Conservation (phyloP, 2,888 invertebrate genomes). For the Chloroclystis v-ata region DNA sequence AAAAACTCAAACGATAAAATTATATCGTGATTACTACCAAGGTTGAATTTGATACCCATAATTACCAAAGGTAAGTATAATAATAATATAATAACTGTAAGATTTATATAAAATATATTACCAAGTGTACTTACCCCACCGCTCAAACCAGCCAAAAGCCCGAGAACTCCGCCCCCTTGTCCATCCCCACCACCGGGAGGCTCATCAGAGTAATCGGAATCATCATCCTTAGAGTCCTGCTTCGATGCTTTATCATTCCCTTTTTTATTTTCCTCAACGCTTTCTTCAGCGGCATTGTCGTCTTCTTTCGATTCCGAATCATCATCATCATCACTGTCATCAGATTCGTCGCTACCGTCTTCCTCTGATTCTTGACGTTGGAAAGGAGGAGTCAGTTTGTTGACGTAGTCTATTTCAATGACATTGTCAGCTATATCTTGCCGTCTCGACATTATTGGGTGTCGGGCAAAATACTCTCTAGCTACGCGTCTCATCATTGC, state of each 20-base stretch:
- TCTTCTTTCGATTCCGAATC: slow-evolving; percentile 17
- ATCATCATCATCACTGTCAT: slow-evolving; percentile 27
- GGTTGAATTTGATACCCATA: no score
- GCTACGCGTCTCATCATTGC: slow-evolving; percentile 24
- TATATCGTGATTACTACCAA: no score
- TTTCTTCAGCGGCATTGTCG: slow-evolving; percentile 43
- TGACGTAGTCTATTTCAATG: slow-evolving; percentile 44
- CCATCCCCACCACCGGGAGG: slow-evolving; percentile 68
- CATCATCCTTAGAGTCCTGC: slow-evolving; percentile 42
- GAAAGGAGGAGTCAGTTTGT: slow-evolving; percentile 42
- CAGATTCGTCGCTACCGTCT: slow-evolving; percentile 28
- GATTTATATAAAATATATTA: no score
- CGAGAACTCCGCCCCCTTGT: slow-evolving; percentile 67
- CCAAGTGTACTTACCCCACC: slow-evolving; percentile 71
- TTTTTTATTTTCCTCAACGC: slow-evolving; percentile 35
- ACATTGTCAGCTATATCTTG: slow-evolving; percentile 44
- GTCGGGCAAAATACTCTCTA: slow-evolving; percentile 21
- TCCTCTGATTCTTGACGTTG: slow-evolving; percentile 50
- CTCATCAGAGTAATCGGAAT: slow-evolving; percentile 59
- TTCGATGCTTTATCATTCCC: slow-evolving; percentile 35
- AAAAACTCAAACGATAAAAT: no score
- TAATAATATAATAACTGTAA: no score
- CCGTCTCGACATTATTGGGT: slow-evolving; percentile 33
- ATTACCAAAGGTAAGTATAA: no score
- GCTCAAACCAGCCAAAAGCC: slow-evolving; percentile 64